A percentile compares a stretch with the other conserved stretches of the same genome.
Conservation (phyloP, 2,888 invertebrate species). For the Drosophila monieri region DNA sequence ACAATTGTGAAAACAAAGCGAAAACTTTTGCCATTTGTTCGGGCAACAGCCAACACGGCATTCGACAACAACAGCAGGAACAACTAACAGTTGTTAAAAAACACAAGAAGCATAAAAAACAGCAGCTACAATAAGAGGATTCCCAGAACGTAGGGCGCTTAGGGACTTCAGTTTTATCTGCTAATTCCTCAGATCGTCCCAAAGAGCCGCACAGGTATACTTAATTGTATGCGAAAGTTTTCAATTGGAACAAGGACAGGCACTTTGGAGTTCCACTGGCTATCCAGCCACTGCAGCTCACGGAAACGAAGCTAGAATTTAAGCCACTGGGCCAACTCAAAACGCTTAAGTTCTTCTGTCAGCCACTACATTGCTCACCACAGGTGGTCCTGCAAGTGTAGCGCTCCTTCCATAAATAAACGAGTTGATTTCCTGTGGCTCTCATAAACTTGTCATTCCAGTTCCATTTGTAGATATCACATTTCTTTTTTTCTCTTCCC, state of each 20-base stretch:
- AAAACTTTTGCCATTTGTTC: constrained; percentile 73
- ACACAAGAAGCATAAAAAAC: not conserved
- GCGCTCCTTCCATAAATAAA: constrained; percentile 27
- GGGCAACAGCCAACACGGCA: constrained; percentile 38
- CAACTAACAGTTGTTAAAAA: constrained; percentile 33
- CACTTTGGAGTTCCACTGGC: not conserved
- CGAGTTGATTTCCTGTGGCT: constrained; percentile 38
- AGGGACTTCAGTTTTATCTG: constrained; percentile 24
- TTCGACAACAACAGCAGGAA: constrained; percentile 19
- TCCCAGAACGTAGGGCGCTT: constrained; percentile 28
- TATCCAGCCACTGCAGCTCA: not conserved
- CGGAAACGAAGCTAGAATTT: not conserved
- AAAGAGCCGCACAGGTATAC: constrained; percentile 8
- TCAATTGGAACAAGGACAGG: not conserved
- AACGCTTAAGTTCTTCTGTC: not conserved
- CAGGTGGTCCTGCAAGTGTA: constrained; percentile 18
- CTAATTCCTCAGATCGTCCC: constrained; percentile 38
- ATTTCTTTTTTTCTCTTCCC: constrained; percentile 21
- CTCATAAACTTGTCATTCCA: constrained; percentile 40
- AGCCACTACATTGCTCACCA: not conserved
- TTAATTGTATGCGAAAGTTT: constrained; percentile 19
- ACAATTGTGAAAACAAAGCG: constrained; percentile 74
- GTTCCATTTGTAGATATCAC: constrained; percentile 31
- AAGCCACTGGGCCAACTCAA: not conserved
- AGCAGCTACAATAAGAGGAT: not conserved